These are phyloP conservation scores for Lasaia peninsularis DNA, from an alignment of 1,140 invertebrate genomes.

Conservation along the genomic window DNA sequence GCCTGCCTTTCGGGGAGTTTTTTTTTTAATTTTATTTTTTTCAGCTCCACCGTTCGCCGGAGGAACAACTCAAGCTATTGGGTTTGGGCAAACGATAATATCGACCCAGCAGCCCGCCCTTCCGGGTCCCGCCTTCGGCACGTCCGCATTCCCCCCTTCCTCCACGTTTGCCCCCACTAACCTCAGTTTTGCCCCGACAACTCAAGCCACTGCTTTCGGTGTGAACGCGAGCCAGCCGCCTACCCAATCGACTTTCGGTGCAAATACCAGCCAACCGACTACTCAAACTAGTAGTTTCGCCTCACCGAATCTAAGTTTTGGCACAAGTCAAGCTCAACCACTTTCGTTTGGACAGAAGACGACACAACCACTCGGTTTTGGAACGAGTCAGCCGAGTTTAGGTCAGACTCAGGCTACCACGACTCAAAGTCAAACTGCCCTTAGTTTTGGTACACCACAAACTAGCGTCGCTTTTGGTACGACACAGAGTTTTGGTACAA, in stretches of 20 bases:
- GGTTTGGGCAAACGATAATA: conserved; percentile 11
- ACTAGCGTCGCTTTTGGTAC: conserved; percentile 6
- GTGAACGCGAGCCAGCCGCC: neutral
- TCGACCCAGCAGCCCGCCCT: neutral
- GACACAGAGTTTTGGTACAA: conserved; percentile 23
- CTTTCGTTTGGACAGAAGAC: conserved; percentile 7
- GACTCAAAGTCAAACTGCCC: conserved; percentile 15
- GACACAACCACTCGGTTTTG: conserved; percentile 6
- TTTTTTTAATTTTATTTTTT: neutral
- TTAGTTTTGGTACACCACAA: conserved; percentile 15
- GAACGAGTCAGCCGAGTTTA: conserved; percentile 5
- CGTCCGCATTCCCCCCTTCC: conserved; percentile 4
- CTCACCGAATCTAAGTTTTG: neutral
- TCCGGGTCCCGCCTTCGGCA: conserved; percentile 19
- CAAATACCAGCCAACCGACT: neutral
- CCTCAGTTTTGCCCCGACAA: conserved; percentile 11
- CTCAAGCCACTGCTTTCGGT: neutral
- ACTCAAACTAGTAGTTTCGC: conserved; percentile 7
- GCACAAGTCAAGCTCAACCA: neutral
- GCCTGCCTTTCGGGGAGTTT: no score
- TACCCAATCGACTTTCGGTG: neutral
- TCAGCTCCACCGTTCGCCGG: conserved; percentile 4
- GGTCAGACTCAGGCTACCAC: neutral
- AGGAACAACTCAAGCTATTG: neutral
- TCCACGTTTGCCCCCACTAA: neutral